Evolutionary conservation across 2,113 vertebrate species (phyloP), one percentile per base, ranked within the genome.

Genomic region (Platanista minor): DNA sequence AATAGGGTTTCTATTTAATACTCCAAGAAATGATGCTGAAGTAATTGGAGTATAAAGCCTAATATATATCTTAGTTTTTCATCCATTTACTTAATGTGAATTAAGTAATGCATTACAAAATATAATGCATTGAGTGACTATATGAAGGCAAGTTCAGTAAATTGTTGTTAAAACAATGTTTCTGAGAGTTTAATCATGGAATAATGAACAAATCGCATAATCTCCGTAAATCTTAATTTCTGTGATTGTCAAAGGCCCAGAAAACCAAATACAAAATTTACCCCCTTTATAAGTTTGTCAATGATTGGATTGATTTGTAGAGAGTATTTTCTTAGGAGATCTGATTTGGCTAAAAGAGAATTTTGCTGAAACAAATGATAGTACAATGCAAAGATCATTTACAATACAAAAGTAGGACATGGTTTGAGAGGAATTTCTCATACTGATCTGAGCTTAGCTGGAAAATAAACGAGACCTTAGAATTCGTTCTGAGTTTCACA

Each of bases 221-320:
- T 62, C 15, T 59, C n/a, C 27, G 23, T 43, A 54, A 59, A 81
- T 75, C 57, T 31, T 74, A 23, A 80, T 88, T 86, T 93, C 21
- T 74, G 3, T 49, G 20, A 64, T 69, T 69, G 1, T 57, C 43
- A 81, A 41, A 86, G 9, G 4, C 8, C 27, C 13, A 91, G 94
- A 94, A 93, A 93, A 54, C 8, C 23, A 85, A 94, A 54, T 29
- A 54, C 18, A 90, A 85, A 83, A 57, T 54, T 95, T 95, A 67
- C 4, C 8, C 10, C 59, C 21, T 84, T 61, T 71, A 61, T 91
- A 71, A 75, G 3, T 77, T 72, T 96, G 4, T 13, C 46, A 57
- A 5, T 57, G 20, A 49, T 57, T 71, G 31, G 2, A 41, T 33
- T 75, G 21, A 67, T 43, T 80, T 88, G 15, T 52, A 10, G 8